Conservation (phyloP, 2,888 invertebrate genomes). For the Flexamia atlantica region DNA sequence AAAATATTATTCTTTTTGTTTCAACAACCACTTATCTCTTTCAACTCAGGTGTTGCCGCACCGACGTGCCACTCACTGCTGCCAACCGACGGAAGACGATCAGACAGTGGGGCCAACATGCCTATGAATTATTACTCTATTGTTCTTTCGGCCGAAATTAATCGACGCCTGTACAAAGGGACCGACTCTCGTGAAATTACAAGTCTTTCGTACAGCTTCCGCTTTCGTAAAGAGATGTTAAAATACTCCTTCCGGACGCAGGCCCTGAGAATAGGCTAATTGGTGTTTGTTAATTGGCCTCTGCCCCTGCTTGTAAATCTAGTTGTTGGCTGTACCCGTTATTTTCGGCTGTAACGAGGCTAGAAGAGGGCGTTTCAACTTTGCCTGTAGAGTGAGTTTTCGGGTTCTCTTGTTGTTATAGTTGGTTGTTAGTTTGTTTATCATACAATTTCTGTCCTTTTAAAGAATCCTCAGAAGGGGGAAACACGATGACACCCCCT, state of each 20-base stretch:
- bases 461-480: too few relatives aligned
- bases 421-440: too few relatives aligned
- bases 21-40: too few relatives aligned
- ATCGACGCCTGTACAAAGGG: conserved; percentile 58
- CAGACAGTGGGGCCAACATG: conserved; percentile 16
- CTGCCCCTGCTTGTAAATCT: conserved; percentile 31
- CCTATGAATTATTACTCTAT: conserved; percentile 54
- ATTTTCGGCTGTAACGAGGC: conserved; percentile 2
- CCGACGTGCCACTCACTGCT: neutral
- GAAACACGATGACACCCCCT: too few relatives aligned
- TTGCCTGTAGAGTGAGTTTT: too few relatives aligned
- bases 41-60: neutral
- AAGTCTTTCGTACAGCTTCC: conserved; percentile 42
- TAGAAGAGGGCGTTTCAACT: neutral
- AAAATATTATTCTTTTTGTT: too few relatives aligned
- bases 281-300: conserved; percentile 54
- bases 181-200: conserved; percentile 54
- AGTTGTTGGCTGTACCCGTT: neutral
- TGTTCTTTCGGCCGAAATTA: conserved; percentile 55
- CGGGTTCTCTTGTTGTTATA: too few relatives aligned
- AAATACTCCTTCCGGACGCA: conserved; percentile 55
- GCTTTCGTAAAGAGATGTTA: conserved; percentile 54
- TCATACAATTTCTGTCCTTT: too few relatives aligned
- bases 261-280: conserved; percentile 42
- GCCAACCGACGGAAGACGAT: conserved; percentile 16